Percentiles rank a stretch among this genome's conserved stretches.
phyloP scores from a whole-genome alignment of 1,140 invertebrate genomes.

The Saccostrea cuccullata region DNA sequence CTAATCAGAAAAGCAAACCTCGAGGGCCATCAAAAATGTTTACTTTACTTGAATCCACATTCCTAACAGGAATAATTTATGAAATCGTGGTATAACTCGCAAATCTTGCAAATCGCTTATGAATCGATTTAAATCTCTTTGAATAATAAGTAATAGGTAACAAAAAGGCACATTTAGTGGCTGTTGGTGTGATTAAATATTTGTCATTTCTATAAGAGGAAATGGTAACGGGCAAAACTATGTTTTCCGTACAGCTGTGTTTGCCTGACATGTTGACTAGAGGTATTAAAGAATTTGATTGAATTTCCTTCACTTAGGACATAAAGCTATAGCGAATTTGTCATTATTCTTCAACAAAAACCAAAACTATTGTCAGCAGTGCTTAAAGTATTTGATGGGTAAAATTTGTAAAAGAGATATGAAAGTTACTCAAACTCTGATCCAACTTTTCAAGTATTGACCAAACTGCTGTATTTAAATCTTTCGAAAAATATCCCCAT shows the following conservation, averaged over 20 bases:
- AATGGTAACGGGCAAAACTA: conserved; percentile 33
- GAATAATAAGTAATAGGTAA: conserved; percentile 26
- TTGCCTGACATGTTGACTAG: conserved; percentile 21
- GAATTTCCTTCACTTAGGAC: neutral
- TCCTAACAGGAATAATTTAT: neutral
- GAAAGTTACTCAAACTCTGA: conserved; percentile 26
- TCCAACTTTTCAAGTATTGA: conserved; percentile 34
- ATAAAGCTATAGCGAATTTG: neutral
- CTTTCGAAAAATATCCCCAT: conserved; percentile 33
- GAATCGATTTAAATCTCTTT: conserved; percentile 36
- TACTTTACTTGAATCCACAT: neutral
- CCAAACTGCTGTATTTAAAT: conserved; percentile 28
- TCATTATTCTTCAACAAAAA: conserved; percentile 17
- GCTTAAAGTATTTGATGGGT: conserved; percentile 30
- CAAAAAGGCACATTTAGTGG: conserved; percentile 2
- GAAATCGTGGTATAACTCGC: conserved; percentile 16
- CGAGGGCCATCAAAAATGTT: conserved; percentile 14
- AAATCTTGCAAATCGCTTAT: conserved; percentile 36
- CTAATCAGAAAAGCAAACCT: conserved; percentile 20
- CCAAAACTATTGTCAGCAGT: neutral
- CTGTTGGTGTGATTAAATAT: conserved; percentile 34
- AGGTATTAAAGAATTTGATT: conserved; percentile 25
- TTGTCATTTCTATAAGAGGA: conserved; percentile 31
- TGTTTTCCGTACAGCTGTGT: conserved; percentile 36
- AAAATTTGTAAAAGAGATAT: conserved; percentile 37